phyloP scores from a whole-genome alignment of 2,888 invertebrate species.

The Temnothorax ravouxi region DNA sequence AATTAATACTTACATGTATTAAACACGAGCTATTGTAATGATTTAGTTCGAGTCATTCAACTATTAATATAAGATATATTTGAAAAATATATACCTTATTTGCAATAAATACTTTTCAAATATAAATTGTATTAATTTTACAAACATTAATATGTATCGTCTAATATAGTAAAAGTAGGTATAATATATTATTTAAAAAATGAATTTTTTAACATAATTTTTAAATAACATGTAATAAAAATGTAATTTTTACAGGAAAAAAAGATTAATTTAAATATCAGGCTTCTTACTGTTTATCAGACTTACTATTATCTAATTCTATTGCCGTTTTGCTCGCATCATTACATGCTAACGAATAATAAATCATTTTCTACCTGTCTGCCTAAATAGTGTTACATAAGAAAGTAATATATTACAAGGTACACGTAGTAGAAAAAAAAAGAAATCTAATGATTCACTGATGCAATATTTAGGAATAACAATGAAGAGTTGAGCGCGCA shows the following conservation, averaged over 20 bases:
- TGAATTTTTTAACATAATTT: not conserved
- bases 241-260: not conserved
- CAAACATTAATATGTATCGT: not conserved
- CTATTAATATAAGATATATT: not conserved
- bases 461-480: constrained; percentile 26
- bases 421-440: not conserved
- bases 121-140: constrained; percentile 2
- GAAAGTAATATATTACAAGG: constrained; percentile 5
- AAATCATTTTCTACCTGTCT: not conserved
- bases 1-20: not conserved
- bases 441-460: not conserved
- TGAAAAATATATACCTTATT: constrained; percentile 11
- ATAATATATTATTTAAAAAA: not conserved
- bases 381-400: not conserved
- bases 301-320: not conserved
- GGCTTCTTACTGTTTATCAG: not conserved
- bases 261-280: not conserved
- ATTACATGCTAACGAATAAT: not conserved
- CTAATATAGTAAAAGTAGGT: not conserved
- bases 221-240: not conserved
- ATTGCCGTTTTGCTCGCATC: not conserved
- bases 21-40: not conserved
- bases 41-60: not conserved
- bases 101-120: constrained; percentile 4
- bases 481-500: not conserved